phyloP scores from a whole-genome alignment of 1,140 invertebrate genomes.

The Triops longicaudatus region DNA sequence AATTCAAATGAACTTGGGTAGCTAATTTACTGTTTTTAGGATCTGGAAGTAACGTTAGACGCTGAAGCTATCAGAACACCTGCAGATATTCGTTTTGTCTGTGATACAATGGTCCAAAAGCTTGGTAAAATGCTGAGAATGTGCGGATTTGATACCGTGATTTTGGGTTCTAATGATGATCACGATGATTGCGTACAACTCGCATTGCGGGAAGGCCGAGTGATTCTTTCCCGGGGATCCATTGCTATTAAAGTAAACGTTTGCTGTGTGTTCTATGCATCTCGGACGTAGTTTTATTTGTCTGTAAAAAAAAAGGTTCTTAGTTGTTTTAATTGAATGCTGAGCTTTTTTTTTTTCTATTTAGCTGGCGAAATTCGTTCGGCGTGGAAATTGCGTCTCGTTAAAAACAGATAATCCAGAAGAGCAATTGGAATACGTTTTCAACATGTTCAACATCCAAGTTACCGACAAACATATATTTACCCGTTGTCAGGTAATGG shows the following conservation, averaged over 20 bases:
- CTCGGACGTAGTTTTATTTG: not conserved
- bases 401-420: constrained; percentile 36
- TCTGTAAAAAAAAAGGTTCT: not conserved
- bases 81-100: constrained; percentile 34
- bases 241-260: constrained; percentile 39
- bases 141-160: constrained; percentile 55
- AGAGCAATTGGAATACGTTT: constrained; percentile 51
- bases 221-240: constrained; percentile 49
- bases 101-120: constrained; percentile 42
- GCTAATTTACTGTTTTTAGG: not conserved
- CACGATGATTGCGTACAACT: constrained; percentile 45
- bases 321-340: not conserved
- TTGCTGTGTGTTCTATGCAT: not conserved
- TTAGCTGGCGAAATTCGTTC: constrained; percentile 44
- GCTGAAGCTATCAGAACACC: not conserved
- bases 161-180: constrained; percentile 43
- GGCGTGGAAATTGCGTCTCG: constrained; percentile 40
- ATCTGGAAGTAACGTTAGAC: not conserved
- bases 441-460: constrained; percentile 52
- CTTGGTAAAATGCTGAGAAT: constrained; percentile 51
- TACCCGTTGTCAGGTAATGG: constrained; percentile 51
- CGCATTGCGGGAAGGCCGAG: constrained; percentile 45
- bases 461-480: constrained; percentile 53
- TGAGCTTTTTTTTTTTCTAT: not conserved
- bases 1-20: too few relatives aligned